Percentiles rank a stretch among this genome's conserved stretches.
These are phyloP conservation scores for Steinernema carpocapsae DNA, from an alignment of 2,888 invertebrate species.

Conservation along the genomic window DNA sequence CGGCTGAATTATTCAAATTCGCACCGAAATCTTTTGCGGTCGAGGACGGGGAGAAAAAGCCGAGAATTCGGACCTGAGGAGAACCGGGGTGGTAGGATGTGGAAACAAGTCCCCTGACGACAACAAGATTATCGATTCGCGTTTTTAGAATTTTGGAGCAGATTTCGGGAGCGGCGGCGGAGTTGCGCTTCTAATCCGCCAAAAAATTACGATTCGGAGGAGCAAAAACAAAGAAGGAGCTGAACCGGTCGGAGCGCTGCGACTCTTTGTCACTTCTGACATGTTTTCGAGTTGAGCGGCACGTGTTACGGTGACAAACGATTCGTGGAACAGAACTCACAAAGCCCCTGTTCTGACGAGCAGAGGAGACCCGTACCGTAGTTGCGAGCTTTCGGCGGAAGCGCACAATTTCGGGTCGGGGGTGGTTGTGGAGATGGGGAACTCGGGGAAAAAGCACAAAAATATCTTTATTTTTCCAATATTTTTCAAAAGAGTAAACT, in stretches of 20 bases:
- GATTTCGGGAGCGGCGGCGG: background rate
- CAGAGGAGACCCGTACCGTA: no score
- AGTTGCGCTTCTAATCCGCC: slow-evolving; percentile 1
- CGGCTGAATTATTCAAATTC: slow-evolving; percentile 20
- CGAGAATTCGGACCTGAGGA: no score
- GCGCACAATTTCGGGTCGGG: no score
- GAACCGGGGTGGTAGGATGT: background rate
- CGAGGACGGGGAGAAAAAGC: background rate
- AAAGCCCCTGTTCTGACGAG: background rate
- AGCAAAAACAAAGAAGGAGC: background rate
- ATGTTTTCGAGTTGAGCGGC: slow-evolving; percentile 10
- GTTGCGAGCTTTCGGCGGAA: no score
- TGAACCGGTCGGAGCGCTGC: slow-evolving; percentile 5
- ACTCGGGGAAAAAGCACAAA: no score
- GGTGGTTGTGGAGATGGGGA: no score
- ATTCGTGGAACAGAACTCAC: slow-evolving; percentile 12
- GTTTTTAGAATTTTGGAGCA: background rate
- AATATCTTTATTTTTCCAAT: no score
- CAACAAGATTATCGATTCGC: slow-evolving; percentile 9
- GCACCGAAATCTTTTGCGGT: background rate
- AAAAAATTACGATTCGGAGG: background rate
- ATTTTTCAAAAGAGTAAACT: no score
- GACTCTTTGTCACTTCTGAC: slow-evolving; percentile 22
- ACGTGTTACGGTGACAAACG: slow-evolving; percentile 27
- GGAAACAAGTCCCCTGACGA: slow-evolving; percentile 7